Conservation (phyloP, 2,113 vertebrate genomes). For the Menura novaehollandiae region DNA sequence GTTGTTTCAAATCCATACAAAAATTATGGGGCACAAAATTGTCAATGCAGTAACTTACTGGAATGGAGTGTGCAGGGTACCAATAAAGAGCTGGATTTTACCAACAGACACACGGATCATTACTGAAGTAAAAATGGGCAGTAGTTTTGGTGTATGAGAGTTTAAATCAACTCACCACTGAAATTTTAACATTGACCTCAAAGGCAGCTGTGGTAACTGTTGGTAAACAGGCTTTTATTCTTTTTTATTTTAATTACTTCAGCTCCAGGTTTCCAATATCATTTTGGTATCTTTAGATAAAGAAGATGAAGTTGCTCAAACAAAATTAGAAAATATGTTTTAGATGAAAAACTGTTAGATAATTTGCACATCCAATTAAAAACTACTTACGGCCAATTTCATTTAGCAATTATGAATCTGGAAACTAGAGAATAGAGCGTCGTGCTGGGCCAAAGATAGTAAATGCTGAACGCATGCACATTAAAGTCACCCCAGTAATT, state of each 20-base stretch:
- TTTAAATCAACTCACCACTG: background rate
- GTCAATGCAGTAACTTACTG: background rate
- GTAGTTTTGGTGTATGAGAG: background rate
- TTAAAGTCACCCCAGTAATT: slow-evolving; percentile 12
- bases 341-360: background rate
- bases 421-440: background rate
- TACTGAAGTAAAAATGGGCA: background rate
- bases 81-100: background rate
- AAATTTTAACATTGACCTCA: background rate
- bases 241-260: background rate
- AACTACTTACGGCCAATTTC: background rate
- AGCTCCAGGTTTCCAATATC: background rate
- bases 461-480: background rate
- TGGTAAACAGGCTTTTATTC: background rate
- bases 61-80: background rate
- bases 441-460: slow-evolving; percentile 2
- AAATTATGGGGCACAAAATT: background rate
- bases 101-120: background rate
- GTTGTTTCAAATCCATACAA: slow-evolving; percentile 54
- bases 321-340: background rate
- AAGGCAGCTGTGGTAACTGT: background rate
- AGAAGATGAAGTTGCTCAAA: background rate
- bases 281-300: background rate
- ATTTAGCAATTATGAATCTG: slow-evolving; percentile 27
- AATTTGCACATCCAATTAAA: slow-evolving; percentile 44